Evolutionary conservation across 2,888 invertebrate genomes (phyloP).

Genomic region (Tortrix viridana): DNA sequence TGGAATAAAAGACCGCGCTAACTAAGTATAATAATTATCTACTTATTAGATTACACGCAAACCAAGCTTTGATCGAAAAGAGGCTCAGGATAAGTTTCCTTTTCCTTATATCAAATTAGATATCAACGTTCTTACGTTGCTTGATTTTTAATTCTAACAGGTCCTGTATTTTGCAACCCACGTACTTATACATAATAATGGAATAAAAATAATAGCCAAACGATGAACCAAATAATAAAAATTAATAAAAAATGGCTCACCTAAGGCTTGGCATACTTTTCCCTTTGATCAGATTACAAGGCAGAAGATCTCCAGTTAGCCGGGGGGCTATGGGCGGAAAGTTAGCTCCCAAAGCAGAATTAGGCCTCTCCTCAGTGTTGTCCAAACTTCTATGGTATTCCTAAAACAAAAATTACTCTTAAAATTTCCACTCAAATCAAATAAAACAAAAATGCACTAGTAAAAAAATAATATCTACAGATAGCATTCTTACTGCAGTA

Average conservation of each 20-base stretch:
- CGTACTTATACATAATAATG: slow-evolving; percentile 17
- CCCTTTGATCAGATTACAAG: slow-evolving; percentile 92
- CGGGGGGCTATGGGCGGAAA: slow-evolving; percentile 85
- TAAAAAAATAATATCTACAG: slow-evolving; percentile 76
- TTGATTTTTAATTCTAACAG: neutral
- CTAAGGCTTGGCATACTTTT: slow-evolving; percentile 98
- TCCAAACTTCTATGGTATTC: slow-evolving; percentile 93
- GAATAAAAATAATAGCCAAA: slow-evolving; percentile 18
- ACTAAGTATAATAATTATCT: slow-evolving; percentile 26
- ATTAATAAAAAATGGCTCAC: slow-evolving; percentile 78
- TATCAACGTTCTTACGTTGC: neutral
- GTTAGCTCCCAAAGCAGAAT: slow-evolving; percentile 88
- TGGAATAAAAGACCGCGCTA: slow-evolving; percentile 27
- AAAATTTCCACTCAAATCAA: slow-evolving; percentile 20
- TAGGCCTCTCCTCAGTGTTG: slow-evolving; percentile 90
- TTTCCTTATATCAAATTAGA: neutral
- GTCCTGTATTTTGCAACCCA: slow-evolving; percentile 12
- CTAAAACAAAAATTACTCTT: slow-evolving; percentile 64
- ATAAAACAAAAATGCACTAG: slow-evolving; percentile 30
- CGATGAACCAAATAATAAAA: neutral
- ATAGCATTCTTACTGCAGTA: slow-evolving; percentile 86
- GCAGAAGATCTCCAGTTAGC: slow-evolving; percentile 77
- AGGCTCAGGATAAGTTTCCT: slow-evolving; percentile 19
- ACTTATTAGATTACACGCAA: slow-evolving; percentile 13
- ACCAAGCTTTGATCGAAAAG: slow-evolving; percentile 29